These are phyloP conservation scores for Sphenodon punctatus DNA, from an alignment of 2,797 vertebrate species.

Conservation along the genomic window DNA sequence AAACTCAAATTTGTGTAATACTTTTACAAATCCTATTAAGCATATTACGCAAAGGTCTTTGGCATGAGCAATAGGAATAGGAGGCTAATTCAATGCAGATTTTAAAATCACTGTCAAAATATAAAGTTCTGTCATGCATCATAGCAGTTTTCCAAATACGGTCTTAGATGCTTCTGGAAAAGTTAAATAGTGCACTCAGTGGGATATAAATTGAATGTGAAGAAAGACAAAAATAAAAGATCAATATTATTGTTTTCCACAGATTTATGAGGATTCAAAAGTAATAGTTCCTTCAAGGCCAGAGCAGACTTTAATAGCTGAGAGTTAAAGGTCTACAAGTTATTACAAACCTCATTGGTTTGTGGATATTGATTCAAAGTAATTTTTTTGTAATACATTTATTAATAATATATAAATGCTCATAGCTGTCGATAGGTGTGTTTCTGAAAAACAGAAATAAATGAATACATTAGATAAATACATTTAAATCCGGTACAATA, in stretches of 20 bases:
- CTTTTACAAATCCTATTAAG: constrained; percentile 41
- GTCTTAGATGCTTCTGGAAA: constrained; percentile 30
- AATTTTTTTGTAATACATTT: constrained; percentile 33
- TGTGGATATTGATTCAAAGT: constrained; percentile 51
- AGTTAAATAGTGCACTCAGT: constrained; percentile 32
- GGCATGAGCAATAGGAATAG: constrained; percentile 16
- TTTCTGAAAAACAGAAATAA: constrained; percentile 42
- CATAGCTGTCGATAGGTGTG: constrained; percentile 11
- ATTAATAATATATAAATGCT: constrained; percentile 49
- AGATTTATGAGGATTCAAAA: constrained; percentile 57
- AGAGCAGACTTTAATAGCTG: constrained; percentile 20
- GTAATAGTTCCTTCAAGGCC: constrained; percentile 48
- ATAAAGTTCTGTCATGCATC: constrained; percentile 8
- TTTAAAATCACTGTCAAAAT: constrained; percentile 34
- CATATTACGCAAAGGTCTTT: constrained; percentile 4
- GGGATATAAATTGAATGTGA: constrained; percentile 49
- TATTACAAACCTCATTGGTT: constrained; percentile 44
- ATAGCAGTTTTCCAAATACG: neutral
- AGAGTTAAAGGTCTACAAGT: constrained; percentile 23
- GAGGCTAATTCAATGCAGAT: constrained; percentile 12
- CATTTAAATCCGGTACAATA: neutral
- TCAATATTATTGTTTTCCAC: constrained; percentile 47
- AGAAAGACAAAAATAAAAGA: constrained; percentile 44
- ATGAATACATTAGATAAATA: constrained; percentile 3
- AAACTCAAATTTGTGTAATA: constrained; percentile 54